phyloP scores from a whole-genome alignment of 2,797 vertebrate species.

The Cyprinella venusta region DNA sequence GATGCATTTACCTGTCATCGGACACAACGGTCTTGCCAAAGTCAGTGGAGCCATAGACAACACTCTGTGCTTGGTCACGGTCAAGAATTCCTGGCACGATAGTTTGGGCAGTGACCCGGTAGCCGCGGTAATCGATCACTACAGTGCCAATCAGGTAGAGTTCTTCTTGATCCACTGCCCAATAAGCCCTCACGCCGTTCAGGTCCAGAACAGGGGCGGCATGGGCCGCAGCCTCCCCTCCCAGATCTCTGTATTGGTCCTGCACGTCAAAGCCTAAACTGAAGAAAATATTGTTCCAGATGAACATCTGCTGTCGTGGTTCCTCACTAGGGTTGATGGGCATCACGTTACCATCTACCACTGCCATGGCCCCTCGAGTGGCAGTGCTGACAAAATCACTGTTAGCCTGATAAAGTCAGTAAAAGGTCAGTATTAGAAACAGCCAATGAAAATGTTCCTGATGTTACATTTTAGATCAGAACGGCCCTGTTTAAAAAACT shows the following conservation, averaged over 20 bases:
- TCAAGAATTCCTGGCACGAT: constrained; percentile 94
- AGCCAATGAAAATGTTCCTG: neutral
- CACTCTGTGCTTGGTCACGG: constrained; percentile 90
- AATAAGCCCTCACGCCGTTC: constrained; percentile 89
- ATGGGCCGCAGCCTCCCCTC: constrained; percentile 89
- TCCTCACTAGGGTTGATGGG: constrained; percentile 93
- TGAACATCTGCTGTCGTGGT: constrained; percentile 94
- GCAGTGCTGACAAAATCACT: constrained; percentile 92
- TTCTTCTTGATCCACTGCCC: constrained; percentile 85
- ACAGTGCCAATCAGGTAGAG: constrained; percentile 90
- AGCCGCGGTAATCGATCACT: constrained; percentile 92
- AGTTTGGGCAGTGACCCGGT: constrained; percentile 91
- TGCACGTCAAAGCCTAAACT: constrained; percentile 91
- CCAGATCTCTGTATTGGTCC: constrained; percentile 90
- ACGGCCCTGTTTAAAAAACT: neutral
- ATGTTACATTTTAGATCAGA: neutral
- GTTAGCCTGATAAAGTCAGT: constrained; percentile 81
- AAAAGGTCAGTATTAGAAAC: neutral
- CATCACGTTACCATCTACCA: constrained; percentile 93
- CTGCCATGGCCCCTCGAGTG: constrained; percentile 87
- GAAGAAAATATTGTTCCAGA: constrained; percentile 98
- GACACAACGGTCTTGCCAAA: constrained; percentile 87
- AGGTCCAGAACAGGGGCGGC: constrained; percentile 90
- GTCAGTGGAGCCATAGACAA: constrained; percentile 94
- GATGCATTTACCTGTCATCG: constrained; percentile 48